Conservation (phyloP, 2,113 vertebrate genomes). For the Rhinoptilus africanus region DNA sequence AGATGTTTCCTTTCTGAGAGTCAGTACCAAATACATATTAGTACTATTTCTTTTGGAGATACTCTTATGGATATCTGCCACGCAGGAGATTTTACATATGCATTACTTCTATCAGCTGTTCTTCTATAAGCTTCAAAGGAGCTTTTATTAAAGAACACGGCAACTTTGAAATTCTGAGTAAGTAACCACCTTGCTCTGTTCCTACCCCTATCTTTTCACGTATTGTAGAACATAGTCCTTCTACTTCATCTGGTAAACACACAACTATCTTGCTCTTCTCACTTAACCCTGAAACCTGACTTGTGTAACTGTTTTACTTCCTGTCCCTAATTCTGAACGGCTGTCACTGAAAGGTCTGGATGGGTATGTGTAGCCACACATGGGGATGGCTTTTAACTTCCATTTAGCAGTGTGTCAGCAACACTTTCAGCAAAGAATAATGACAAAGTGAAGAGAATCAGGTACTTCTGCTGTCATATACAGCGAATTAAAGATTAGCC, state of each 20-base stretch:
- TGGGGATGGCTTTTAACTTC: not conserved
- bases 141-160: not conserved
- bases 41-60: not conserved
- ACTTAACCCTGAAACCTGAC: not conserved
- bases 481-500: not conserved
- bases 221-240: not conserved
- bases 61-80: not conserved
- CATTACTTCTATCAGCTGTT: not conserved
- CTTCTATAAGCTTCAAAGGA: not conserved
- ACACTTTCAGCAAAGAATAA: not conserved
- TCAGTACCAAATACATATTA: not conserved
- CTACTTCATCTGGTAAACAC: not conserved
- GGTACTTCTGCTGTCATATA: not conserved
- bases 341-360: not conserved
- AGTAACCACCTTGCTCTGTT: not conserved
- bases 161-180: not conserved
- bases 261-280: not conserved
- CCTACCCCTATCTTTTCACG: not conserved
- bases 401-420: not conserved
- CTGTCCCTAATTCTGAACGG: not conserved
- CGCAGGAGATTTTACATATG: not conserved
- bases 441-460: not conserved
- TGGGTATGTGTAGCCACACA: fast-evolving
- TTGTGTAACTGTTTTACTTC: not conserved
- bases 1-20: not conserved